phyloP scores from a whole-genome alignment of 1,140 invertebrate genomes.

The Drosophila rufa region DNA sequence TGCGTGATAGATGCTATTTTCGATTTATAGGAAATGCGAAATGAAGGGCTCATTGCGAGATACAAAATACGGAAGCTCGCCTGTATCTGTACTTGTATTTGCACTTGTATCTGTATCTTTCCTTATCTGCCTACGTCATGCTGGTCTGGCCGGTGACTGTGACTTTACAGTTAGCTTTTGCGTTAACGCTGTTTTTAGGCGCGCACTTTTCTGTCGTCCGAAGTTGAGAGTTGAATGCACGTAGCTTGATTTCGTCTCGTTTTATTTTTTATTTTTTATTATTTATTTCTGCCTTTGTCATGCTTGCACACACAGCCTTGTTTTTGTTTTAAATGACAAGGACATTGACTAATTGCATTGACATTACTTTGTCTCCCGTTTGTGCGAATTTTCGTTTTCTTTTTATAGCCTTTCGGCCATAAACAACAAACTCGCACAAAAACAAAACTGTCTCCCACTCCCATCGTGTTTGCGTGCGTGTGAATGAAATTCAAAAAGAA shows the following conservation, averaged over 20 bases:
- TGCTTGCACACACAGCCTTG: constrained; percentile 17
- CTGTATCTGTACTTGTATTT: constrained; percentile 14
- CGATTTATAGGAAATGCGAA: neutral
- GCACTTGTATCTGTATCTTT: constrained; percentile 19
- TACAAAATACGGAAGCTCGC: constrained; percentile 7
- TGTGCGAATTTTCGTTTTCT: constrained; percentile 64
- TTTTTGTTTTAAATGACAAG: constrained; percentile 66
- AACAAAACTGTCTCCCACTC: constrained; percentile 46
- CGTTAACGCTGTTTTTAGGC: constrained; percentile 34
- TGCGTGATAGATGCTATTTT: neutral
- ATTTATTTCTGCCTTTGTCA: constrained; percentile 30
- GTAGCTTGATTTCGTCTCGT: constrained; percentile 39
- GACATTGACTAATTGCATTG: constrained; percentile 83
- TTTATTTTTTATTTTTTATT: constrained; percentile 3
- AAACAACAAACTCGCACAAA: constrained; percentile 55
- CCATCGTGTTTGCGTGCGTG: constrained; percentile 48
- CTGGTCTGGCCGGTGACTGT: constrained; percentile 17
- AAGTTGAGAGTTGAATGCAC: constrained; percentile 64
- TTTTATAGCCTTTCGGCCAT: constrained; percentile 72
- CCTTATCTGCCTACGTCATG: constrained; percentile 64
- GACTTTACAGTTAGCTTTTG: constrained; percentile 60
- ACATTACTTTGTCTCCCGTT: constrained; percentile 72
- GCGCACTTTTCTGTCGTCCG: constrained; percentile 29
- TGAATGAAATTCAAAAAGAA: constrained; percentile 66
- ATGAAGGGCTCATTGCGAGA: neutral